Evolutionary conservation across 2,113 vertebrate genomes (phyloP).

Genomic region (Alethe diademata): DNA sequence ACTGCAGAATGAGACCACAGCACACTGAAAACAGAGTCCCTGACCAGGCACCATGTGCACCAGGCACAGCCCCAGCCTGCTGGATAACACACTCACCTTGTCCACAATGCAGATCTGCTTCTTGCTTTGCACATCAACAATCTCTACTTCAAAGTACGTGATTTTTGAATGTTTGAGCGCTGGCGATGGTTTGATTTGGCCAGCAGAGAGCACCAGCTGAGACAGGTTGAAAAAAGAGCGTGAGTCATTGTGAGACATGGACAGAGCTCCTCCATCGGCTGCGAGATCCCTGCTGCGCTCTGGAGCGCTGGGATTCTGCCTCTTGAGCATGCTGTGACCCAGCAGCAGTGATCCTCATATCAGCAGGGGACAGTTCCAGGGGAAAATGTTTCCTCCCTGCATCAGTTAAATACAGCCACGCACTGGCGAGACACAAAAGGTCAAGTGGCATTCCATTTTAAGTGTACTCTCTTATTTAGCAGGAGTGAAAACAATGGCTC

Average conservation of each 20-base stretch:
- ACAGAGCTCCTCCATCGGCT: constrained; percentile 11
- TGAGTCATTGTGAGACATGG: constrained; percentile 30
- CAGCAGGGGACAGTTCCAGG: constrained; percentile 35
- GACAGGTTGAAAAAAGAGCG: constrained; percentile 70
- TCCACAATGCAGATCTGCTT: constrained; percentile 80
- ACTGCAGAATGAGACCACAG: not conserved
- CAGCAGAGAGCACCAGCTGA: constrained; percentile 69
- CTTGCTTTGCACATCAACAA: constrained; percentile 78
- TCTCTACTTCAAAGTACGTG: constrained; percentile 79
- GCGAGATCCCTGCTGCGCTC: constrained; percentile 14
- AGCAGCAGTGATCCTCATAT: constrained; percentile 33
- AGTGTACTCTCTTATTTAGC: constrained; percentile 73
- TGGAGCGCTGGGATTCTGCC: constrained; percentile 28
- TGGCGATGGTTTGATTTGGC: constrained; percentile 50
- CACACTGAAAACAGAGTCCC: not conserved
- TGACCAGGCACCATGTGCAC: not conserved
- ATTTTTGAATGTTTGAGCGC: constrained; percentile 68
- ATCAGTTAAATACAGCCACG: constrained; percentile 65
- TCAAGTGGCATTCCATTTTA: constrained; percentile 73
- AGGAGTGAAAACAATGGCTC: constrained; percentile 75
- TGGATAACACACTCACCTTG: constrained; percentile 71
- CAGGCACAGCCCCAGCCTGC: not conserved
- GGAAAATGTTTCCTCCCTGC: constrained; percentile 18
- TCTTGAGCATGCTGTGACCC: constrained; percentile 65
- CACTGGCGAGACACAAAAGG: constrained; percentile 43